Base-by-base conservation (phyloP, 2,113 vertebrate species). In the Sclerurus mexicanus region DNA sequence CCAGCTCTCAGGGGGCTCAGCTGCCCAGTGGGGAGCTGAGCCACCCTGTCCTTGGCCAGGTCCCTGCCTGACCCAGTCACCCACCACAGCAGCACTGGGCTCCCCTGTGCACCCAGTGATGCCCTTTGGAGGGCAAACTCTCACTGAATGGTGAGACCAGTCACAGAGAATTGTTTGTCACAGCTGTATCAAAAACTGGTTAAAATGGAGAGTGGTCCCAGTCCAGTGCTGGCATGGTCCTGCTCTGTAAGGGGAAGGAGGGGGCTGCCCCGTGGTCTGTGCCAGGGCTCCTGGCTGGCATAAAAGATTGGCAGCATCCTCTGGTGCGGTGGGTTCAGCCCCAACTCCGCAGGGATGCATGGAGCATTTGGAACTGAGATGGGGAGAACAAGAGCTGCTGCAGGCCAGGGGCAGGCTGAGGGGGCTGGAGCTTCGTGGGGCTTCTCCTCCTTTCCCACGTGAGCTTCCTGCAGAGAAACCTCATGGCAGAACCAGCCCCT, bases 321-420 rank as follows among this genome's bases (percentile, higher is more conserved):
- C 14, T 17, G 60, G 19, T 24, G 39, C 0, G 0, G 28, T 1
- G 22, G 22, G 39, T 39, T 80, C 52, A 64, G 76, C 39, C n/a
- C 40, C 5, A 1, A 47, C 55, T 56, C 59, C 3, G 1, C 31
- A 76, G 63, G 72, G 76, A 35, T 17, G 18, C 5, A 0, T 0
- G 2, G 58, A 35, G 68, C 52, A 59, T 25, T 19, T 0, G 0
- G 90, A 21, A 24, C 15, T 1, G 2, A 23, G 66, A 52, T 4
- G 18, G 24, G 62, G 44, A 7, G 31, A 69, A 33, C 50, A 53
- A 37, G 68, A 6, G 52, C 39, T 52, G 82, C 88, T 52, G 72
- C 33, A 8, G 58, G 52, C 28, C 39, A 25, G 75, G 69, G 47
- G 33, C 33, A n/a, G 63, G 80, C 67, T 46, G 35, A 52, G 28